phyloP scores from a whole-genome alignment of 2,888 invertebrate genomes.

The Microctonus brassicae region DNA sequence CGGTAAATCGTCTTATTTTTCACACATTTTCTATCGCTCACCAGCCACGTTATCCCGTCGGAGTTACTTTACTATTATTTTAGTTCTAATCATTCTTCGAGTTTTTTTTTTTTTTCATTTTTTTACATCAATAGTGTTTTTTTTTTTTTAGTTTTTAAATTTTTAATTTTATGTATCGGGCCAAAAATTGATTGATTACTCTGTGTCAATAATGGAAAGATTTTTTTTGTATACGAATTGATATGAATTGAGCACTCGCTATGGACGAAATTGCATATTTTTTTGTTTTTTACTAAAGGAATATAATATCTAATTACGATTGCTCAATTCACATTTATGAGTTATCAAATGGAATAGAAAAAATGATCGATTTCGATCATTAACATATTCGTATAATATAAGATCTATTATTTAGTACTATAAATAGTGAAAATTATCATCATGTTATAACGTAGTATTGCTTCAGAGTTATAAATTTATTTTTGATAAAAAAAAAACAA shows the following conservation, averaged over 20 bases:
- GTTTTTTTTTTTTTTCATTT: too few species aligned
- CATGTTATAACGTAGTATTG: conserved; percentile 24
- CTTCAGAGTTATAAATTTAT: conserved; percentile 22
- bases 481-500: conserved; percentile 14
- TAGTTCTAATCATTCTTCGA: conserved; percentile 39
- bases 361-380: conserved; percentile 8
- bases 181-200: not conserved
- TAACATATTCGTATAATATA: not conserved
- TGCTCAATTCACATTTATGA: conserved; percentile 17
- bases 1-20: not conserved
- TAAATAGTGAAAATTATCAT: not conserved
- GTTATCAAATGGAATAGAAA: conserved; percentile 20
- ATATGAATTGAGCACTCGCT: conserved; percentile 27
- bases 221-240: not conserved
- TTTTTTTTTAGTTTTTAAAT: not conserved
- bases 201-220: not conserved
- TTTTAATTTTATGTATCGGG: too few species aligned
- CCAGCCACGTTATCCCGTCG: conserved; percentile 11
- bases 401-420: not conserved
- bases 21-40: conserved; percentile 3
- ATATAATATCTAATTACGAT: conserved; percentile 36
- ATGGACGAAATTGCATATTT: conserved; percentile 40
- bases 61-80: conserved; percentile 27
- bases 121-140: conserved; percentile 33
- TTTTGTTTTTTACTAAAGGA: conserved; percentile 20